Percentiles rank a stretch among this genome's conserved stretches.
Evolutionary conservation across 2,888 invertebrate genomes (phyloP).

Genomic region (Seira musarum): DNA sequence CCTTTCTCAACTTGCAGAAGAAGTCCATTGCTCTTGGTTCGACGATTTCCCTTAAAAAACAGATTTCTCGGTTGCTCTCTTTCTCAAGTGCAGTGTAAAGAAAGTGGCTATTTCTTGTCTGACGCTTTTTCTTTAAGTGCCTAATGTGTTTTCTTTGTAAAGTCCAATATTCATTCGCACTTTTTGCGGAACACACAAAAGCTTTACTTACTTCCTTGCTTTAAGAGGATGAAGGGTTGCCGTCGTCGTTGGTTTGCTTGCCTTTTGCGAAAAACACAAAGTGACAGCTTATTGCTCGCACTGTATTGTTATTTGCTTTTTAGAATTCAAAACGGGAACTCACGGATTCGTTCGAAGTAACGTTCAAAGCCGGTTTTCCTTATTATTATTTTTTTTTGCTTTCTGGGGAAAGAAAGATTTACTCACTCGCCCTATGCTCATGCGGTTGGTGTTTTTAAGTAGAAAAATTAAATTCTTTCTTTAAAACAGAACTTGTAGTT

Average conservation of each 20-base stretch:
- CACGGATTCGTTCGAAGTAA: neutral
- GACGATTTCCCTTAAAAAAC: slow-evolving; percentile 12
- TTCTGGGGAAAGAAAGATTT: neutral
- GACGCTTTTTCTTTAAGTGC: slow-evolving; percentile 47
- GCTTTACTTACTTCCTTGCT: neutral
- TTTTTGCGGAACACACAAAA: neutral
- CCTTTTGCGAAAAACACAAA: neutral
- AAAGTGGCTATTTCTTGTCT: slow-evolving; percentile 62
- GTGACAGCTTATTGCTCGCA: neutral
- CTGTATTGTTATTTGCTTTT: neutral
- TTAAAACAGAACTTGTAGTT: too few relatives aligned
- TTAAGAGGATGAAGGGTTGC: neutral
- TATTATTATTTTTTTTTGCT: neutral
- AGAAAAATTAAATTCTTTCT: too few relatives aligned
- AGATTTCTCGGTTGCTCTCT: slow-evolving; percentile 15
- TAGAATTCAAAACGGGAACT: neutral
- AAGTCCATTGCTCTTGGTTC: slow-evolving; percentile 48
- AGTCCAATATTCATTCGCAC: slow-evolving; percentile 37
- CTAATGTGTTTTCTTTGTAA: slow-evolving; percentile 62
- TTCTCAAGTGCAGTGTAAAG: slow-evolving; percentile 59
- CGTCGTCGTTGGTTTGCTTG: too few relatives aligned
- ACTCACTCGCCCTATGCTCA: neutral
- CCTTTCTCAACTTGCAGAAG: slow-evolving; percentile 3
- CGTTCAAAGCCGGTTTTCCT: neutral
- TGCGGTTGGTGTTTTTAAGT: too few relatives aligned